Conservation (phyloP, 2,888 invertebrate species). For the Morpho helenor region DNA sequence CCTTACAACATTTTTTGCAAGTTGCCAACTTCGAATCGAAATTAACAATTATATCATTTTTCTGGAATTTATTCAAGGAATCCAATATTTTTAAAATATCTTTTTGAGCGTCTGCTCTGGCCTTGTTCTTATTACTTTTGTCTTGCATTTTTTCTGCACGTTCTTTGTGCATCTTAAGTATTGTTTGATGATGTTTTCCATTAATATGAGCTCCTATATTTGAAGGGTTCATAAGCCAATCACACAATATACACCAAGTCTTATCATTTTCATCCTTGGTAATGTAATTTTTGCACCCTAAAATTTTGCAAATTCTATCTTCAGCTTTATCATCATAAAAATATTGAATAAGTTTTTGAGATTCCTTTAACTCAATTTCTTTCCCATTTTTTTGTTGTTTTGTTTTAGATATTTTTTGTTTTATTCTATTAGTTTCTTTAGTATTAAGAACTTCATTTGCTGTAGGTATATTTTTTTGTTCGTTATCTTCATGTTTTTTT, state of each 20-base stretch:
- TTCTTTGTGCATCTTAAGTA: slow-evolving; percentile 34
- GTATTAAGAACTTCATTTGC: slow-evolving; percentile 3
- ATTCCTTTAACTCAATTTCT: background rate
- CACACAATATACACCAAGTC: slow-evolving; percentile 35
- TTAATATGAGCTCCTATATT: slow-evolving; percentile 23
- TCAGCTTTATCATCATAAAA: slow-evolving; percentile 20
- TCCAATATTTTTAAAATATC: slow-evolving; percentile 29
- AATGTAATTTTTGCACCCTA: slow-evolving; percentile 31
- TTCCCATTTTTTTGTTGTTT: background rate
- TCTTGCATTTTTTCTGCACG: slow-evolving; percentile 17
- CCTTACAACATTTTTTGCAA: slow-evolving; percentile 36
- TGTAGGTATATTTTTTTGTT: background rate
- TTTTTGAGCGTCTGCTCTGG: background rate
- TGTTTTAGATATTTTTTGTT: background rate
- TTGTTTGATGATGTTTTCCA: slow-evolving; percentile 32
- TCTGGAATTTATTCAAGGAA: slow-evolving; percentile 32
- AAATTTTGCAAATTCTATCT: slow-evolving; percentile 25
- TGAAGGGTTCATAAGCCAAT: slow-evolving; percentile 26
- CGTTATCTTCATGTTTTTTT: background rate
- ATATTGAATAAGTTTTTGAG: slow-evolving; percentile 5
- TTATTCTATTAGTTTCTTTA: slow-evolving; percentile 2
- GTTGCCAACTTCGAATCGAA: slow-evolving; percentile 31
- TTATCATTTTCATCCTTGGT: slow-evolving; percentile 21
- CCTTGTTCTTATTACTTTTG: background rate
- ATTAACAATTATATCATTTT: slow-evolving; percentile 37